These are phyloP conservation scores for Corythaeola cristata DNA, from an alignment of 2,113 vertebrate genomes.

Conservation along the genomic window DNA sequence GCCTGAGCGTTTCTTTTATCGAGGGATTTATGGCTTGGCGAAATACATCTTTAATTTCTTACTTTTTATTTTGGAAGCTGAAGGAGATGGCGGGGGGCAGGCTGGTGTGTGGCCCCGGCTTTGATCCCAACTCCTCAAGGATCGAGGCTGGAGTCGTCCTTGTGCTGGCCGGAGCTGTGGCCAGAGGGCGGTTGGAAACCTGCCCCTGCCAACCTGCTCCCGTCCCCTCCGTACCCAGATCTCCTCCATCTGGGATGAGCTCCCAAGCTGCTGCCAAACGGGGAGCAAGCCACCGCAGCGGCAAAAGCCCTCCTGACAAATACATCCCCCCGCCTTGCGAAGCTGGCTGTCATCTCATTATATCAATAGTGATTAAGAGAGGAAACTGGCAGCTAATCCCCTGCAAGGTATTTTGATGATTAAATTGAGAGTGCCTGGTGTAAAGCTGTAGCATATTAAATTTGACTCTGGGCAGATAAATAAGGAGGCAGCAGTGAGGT, in stretches of 20 bases:
- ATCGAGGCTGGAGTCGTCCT: not conserved
- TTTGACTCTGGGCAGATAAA: not conserved
- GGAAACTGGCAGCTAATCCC: constrained; percentile 32
- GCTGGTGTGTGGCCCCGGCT: no score
- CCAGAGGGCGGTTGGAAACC: not conserved
- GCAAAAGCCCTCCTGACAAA: not conserved
- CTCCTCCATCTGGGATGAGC: not conserved
- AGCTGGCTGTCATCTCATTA: constrained; percentile 14
- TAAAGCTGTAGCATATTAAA: not conserved
- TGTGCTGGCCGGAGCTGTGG: not conserved
- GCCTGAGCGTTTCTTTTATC: not conserved
- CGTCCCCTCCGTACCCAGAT: not conserved
- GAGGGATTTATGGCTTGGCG: not conserved
- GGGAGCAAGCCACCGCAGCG: not conserved
- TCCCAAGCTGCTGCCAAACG: not conserved
- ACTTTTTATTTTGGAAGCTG: not conserved
- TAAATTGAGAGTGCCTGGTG: not conserved
- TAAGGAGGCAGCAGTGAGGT: not conserved
- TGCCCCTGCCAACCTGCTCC: not conserved
- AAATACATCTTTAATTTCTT: not conserved
- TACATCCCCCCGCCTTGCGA: accelerated
- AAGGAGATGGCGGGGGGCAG: not conserved
- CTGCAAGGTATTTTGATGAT: constrained; percentile 28
- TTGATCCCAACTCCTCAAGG: not conserved
- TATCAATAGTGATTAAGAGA: constrained; percentile 13